Evolutionary conservation across 1,140 invertebrate genomes (phyloP).

Genomic region (Drosophila leontia): DNA sequence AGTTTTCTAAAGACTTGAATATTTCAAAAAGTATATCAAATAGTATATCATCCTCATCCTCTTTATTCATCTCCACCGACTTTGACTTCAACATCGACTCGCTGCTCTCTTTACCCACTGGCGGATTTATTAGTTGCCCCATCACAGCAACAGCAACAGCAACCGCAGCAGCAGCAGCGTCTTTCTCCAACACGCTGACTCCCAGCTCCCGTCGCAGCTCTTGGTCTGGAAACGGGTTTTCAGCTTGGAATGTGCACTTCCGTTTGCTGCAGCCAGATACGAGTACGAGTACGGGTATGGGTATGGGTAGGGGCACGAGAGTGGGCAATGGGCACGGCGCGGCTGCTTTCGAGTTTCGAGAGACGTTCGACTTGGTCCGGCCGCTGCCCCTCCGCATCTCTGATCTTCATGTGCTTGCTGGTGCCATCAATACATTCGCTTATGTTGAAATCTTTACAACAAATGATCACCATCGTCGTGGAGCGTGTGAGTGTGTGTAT

Average conservation of each 20-base stretch:
- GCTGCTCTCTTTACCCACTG: slow-evolving; percentile 84
- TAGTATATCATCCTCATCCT: background rate
- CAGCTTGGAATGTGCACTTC: slow-evolving; percentile 84
- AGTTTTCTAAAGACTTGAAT: background rate
- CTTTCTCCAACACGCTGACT: slow-evolving; percentile 64
- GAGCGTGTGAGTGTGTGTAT: slow-evolving; percentile 23
- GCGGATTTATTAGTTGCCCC: slow-evolving; percentile 78
- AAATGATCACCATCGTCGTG: slow-evolving; percentile 44
- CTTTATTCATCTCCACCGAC: slow-evolving; percentile 14
- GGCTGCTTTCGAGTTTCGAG: slow-evolving; percentile 74
- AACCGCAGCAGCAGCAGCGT: slow-evolving; percentile 18
- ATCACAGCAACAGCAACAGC: slow-evolving; percentile 18
- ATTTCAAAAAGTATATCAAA: background rate
- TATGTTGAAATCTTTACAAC: slow-evolving; percentile 65
- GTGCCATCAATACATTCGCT: slow-evolving; percentile 73
- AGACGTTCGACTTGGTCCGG: slow-evolving; percentile 47
- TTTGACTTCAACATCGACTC: slow-evolving; percentile 45
- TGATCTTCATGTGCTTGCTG: slow-evolving; percentile 16
- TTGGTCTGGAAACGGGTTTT: slow-evolving; percentile 73
- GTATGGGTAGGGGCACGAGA: slow-evolving; percentile 26
- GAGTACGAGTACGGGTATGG: slow-evolving; percentile 5
- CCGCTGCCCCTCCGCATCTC: slow-evolving; percentile 20
- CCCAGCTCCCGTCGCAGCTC: slow-evolving; percentile 14
- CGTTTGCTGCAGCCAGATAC: slow-evolving; percentile 69
- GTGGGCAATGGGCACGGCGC: slow-evolving; percentile 73